Conservation (phyloP, 2,113 vertebrate genomes). For the Dicaeum eximium region DNA sequence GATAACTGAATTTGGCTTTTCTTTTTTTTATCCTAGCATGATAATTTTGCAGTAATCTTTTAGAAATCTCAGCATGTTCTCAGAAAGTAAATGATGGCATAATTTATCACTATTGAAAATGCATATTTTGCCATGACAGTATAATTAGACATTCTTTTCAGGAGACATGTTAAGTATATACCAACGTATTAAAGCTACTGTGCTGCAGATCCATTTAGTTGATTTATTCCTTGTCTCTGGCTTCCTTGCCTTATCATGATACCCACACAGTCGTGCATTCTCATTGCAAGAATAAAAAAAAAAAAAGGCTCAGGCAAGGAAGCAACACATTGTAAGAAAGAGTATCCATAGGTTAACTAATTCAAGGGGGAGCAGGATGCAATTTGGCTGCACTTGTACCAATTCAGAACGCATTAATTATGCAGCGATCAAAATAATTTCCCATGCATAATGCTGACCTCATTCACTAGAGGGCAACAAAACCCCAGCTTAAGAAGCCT, state of each 20-base stretch:
- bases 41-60: slow-evolving; percentile 44
- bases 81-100: slow-evolving; percentile 65
- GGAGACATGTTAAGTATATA: slow-evolving; percentile 72
- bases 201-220: slow-evolving; percentile 55
- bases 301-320: neutral
- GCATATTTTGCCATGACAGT: slow-evolving; percentile 70
- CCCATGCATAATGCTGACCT: slow-evolving; percentile 78
- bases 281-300: neutral
- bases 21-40: neutral
- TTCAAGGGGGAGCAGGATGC: slow-evolving; percentile 25
- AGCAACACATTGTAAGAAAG: neutral
- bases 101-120: slow-evolving; percentile 71
- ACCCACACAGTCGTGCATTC: slow-evolving; percentile 23
- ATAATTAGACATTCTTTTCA: slow-evolving; percentile 75
- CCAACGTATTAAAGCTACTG: slow-evolving; percentile 65
- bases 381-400: slow-evolving; percentile 8
- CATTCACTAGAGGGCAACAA: slow-evolving; percentile 83
- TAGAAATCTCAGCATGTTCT: slow-evolving; percentile 40
- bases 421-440: slow-evolving; percentile 69
- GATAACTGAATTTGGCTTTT: slow-evolving; percentile 14
- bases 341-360: slow-evolving; percentile 15
- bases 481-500: slow-evolving; percentile 68
- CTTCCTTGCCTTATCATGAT: slow-evolving; percentile 54
- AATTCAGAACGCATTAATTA: slow-evolving; percentile 66
- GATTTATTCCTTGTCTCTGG: slow-evolving; percentile 67